Conservation (phyloP, 2,797 vertebrate genomes). For the Cercopithecus diana region DNA sequence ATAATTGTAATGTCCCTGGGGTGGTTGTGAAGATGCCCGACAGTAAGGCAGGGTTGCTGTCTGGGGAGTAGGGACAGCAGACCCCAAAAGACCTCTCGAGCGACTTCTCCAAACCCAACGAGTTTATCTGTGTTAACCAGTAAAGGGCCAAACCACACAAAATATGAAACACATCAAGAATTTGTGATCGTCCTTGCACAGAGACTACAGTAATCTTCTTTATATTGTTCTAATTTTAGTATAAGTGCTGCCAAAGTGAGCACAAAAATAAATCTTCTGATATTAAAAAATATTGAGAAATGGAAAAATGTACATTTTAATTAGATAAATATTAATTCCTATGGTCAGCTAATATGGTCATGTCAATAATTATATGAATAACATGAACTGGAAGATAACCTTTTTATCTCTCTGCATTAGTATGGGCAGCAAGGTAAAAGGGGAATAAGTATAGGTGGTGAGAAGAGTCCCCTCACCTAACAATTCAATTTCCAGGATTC, state of each 20-base stretch:
- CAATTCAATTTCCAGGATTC: not conserved
- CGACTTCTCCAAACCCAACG: not conserved
- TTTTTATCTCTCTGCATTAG: not conserved
- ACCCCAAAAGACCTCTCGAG: not conserved
- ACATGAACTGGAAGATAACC: not conserved
- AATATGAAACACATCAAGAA: not conserved
- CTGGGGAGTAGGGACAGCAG: not conserved
- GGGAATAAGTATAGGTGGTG: not conserved
- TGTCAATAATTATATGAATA: not conserved
- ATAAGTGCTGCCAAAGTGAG: not conserved
- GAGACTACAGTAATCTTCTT: not conserved
- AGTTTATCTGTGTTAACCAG: not conserved
- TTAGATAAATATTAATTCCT: constrained; percentile 8
- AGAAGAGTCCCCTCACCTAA: not conserved
- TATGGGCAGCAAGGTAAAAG: not conserved
- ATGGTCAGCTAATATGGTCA: not conserved
- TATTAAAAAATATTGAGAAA: constrained; percentile 8
- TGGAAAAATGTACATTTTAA: not conserved
- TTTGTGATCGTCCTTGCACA: not conserved
- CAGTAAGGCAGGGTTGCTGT: not conserved
- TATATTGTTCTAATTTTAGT: not conserved
- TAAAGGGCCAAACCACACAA: not conserved
- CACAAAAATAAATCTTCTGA: not conserved
- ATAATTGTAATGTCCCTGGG: not conserved
- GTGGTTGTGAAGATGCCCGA: not conserved